A percentile compares a stretch with the other conserved stretches of the same genome.
Conservation (phyloP, 1,140 invertebrate genomes). For the Drosophila serrata region DNA sequence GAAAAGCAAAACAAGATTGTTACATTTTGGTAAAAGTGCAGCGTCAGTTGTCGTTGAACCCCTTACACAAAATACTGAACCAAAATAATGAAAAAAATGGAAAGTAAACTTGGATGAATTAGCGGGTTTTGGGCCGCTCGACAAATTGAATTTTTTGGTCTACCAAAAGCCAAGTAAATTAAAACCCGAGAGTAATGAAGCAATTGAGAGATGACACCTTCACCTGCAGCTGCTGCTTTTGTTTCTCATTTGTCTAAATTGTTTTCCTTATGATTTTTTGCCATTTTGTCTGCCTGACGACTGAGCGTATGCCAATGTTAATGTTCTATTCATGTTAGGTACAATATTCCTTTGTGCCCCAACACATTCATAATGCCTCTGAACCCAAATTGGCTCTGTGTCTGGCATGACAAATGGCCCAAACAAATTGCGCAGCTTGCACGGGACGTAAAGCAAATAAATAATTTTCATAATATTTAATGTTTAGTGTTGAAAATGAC, state of each 20-base stretch:
- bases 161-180: not conserved
- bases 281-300: slow-evolving; percentile 1
- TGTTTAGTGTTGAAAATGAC: not conserved
- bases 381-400: slow-evolving; percentile 48
- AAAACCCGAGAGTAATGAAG: not conserved
- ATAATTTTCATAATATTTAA: slow-evolving; percentile 12
- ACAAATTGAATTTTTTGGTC: slow-evolving; percentile 19
- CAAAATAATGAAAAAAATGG: slow-evolving; percentile 69
- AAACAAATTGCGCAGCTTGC: slow-evolving; percentile 59
- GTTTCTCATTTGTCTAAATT: slow-evolving; percentile 11
- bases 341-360: slow-evolving; percentile 45
- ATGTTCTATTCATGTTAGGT: slow-evolving; percentile 76
- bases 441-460: slow-evolving; percentile 3
- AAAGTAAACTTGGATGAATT: slow-evolving; percentile 55
- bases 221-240: slow-evolving; percentile 4
- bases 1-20: slow-evolving; percentile 46
- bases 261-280: slow-evolving; percentile 18
- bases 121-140: slow-evolving; percentile 13
- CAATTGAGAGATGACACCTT: slow-evolving; percentile 12
- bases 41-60: slow-evolving; percentile 79
- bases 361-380: slow-evolving; percentile 49
- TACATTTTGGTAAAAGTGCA: slow-evolving; percentile 75
- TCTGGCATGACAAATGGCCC: slow-evolving; percentile 70
- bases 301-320: slow-evolving; percentile 39
- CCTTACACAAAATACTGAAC: slow-evolving; percentile 29